Conservation (phyloP, 2,797 vertebrate genomes). For the Netta rufina region DNA sequence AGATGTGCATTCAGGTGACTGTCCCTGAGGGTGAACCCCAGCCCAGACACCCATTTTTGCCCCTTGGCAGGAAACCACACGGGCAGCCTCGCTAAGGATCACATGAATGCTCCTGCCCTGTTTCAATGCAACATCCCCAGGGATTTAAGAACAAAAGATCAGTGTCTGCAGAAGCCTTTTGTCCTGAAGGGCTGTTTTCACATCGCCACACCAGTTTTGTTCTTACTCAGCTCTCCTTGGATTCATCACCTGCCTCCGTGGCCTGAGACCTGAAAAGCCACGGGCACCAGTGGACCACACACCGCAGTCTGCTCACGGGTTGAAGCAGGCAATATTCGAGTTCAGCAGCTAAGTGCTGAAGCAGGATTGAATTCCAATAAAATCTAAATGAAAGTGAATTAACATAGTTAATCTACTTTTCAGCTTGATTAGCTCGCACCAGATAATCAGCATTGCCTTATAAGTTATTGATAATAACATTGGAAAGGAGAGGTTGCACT, state of each 20-base stretch:
- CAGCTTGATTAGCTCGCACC: neutral
- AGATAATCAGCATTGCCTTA: constrained; percentile 7
- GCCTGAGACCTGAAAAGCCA: neutral
- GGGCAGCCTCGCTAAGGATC: neutral
- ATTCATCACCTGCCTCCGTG: neutral
- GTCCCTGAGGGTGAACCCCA: neutral
- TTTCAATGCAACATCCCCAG: rapidly evolving
- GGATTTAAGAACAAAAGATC: neutral
- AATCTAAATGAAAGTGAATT: neutral
- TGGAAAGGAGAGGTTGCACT: neutral
- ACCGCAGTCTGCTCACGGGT: neutral
- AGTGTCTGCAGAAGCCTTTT: neutral
- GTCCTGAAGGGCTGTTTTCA: neutral
- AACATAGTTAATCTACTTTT: constrained; percentile 23
- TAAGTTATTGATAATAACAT: neutral
- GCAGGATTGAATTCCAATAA: neutral
- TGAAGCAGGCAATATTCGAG: neutral
- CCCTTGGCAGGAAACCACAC: neutral
- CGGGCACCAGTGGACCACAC: rapidly evolving
- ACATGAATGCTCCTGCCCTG: rapidly evolving
- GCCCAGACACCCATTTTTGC: neutral
- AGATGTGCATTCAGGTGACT: neutral
- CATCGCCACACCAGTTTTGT: neutral
- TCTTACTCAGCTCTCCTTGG: neutral
- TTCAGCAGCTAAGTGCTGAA: neutral